Evolutionary conservation across 1,140 invertebrate genomes (phyloP).

Genomic region (Trachymyrmex cornetzi): DNA sequence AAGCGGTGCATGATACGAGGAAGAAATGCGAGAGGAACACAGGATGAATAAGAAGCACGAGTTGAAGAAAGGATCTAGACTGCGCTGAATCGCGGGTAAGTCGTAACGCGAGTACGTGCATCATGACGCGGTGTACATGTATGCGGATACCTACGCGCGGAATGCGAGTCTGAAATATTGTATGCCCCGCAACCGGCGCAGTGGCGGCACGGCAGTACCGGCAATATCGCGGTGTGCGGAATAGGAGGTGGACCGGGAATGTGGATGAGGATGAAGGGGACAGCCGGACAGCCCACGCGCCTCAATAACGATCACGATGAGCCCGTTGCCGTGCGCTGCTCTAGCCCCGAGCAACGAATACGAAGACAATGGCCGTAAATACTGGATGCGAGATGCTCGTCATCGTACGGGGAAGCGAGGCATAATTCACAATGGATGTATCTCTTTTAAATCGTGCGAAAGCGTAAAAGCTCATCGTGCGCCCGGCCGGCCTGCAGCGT

Average conservation of each 20-base stretch:
- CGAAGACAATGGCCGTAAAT: slow-evolving; percentile 77
- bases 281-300: slow-evolving; percentile 76
- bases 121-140: slow-evolving; percentile 4
- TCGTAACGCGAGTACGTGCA: slow-evolving; percentile 35
- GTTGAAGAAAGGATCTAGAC: background rate
- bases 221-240: background rate
- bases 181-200: background rate
- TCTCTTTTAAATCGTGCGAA: slow-evolving; percentile 77
- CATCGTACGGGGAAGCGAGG: slow-evolving; percentile 76
- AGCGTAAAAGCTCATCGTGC: slow-evolving; percentile 75
- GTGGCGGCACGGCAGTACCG: too few species aligned
- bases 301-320: slow-evolving; percentile 77
- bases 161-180: slow-evolving; percentile 59
- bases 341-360: slow-evolving; percentile 66
- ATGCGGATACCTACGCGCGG: slow-evolving; percentile 46
- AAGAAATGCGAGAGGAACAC: background rate
- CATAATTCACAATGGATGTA: slow-evolving; percentile 78
- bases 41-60: background rate
- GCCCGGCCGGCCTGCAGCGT: slow-evolving; percentile 44
- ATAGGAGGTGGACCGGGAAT: slow-evolving; percentile 27
- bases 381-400: slow-evolving; percentile 77
- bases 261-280: slow-evolving; percentile 64
- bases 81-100: background rate
- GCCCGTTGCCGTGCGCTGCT: slow-evolving; percentile 58
- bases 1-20: background rate